A percentile compares a stretch with the other conserved stretches of the same genome.
These are phyloP conservation scores for Torymus aiolomorphi DNA, from an alignment of 2,888 invertebrate species.

Conservation along the genomic window DNA sequence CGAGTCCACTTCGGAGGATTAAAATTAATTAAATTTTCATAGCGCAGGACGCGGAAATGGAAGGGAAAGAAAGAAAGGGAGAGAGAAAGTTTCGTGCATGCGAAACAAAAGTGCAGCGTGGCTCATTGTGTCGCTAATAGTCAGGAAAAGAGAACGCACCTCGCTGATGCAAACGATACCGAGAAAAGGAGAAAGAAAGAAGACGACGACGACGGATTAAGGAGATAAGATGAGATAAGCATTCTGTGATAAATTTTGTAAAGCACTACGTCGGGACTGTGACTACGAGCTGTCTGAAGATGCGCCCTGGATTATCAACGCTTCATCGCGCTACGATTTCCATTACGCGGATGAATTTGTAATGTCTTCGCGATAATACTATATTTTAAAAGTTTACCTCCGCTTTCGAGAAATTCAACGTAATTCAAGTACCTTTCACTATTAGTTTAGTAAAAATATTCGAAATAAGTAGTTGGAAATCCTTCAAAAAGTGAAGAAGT, in stretches of 20 bases:
- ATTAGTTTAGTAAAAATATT: too few relatives aligned
- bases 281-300: not conserved
- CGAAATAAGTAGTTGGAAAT: too few relatives aligned
- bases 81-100: slow-evolving; percentile 6
- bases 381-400: too few relatives aligned
- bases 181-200: not conserved
- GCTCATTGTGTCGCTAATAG: slow-evolving; percentile 40
- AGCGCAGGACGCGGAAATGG: slow-evolving; percentile 6
- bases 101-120: not conserved
- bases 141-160: slow-evolving; percentile 13
- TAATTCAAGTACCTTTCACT: too few relatives aligned
- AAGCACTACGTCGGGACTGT: not conserved
- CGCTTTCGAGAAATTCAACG: too few relatives aligned
- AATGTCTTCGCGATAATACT: too few relatives aligned
- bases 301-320: not conserved
- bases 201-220: slow-evolving; percentile 9
- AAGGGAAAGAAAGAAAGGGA: not conserved
- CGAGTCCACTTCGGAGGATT: slow-evolving; percentile 34
- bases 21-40: slow-evolving; percentile 63
- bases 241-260: slow-evolving; percentile 24
- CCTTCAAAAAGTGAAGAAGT: too few relatives aligned
- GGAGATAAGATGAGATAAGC: slow-evolving; percentile 32
- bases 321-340: too few relatives aligned
- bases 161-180: too few relatives aligned
- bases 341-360: too few relatives aligned